Percentiles rank a stretch among this genome's conserved stretches.
Evolutionary conservation across 2,113 vertebrate species (phyloP).

Genomic region (Pelusios castaneus): DNA sequence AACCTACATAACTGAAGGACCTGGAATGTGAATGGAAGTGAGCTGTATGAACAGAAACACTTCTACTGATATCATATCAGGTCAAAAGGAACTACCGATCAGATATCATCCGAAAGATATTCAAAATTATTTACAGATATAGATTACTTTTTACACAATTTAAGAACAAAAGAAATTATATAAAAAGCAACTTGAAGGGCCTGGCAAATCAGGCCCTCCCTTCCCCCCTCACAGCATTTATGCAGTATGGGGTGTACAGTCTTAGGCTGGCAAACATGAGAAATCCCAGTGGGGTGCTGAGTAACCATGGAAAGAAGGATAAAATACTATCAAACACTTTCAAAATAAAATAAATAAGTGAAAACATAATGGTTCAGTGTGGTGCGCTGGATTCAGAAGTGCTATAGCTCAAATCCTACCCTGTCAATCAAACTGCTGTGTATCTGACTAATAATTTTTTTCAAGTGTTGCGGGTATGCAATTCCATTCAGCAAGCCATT

Average conservation of each 20-base stretch:
- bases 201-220: neutral
- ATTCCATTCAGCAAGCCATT: slow-evolving; percentile 5
- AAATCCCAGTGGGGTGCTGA: slow-evolving; percentile 19
- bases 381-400: neutral
- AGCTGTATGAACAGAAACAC: neutral
- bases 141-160: neutral
- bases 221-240: neutral
- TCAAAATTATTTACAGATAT: neutral
- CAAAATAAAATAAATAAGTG: slow-evolving; percentile 10
- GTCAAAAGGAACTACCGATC: neutral
- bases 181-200: neutral
- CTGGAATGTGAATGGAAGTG: neutral
- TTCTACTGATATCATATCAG: neutral
- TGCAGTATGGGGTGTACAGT: neutral
- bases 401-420: neutral
- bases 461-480: neutral
- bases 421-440: neutral
- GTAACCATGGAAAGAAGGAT: neutral
- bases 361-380: slow-evolving; percentile 7
- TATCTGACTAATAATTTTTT: slow-evolving; percentile 11
- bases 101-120: neutral
- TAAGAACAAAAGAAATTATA: neutral
- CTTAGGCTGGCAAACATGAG: slow-evolving; percentile 37
- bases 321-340: slow-evolving; percentile 39
- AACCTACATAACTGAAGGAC: fast-evolving